Conservation (phyloP, 2,797 vertebrate species). For the Triplophysa yarkandensis region DNA sequence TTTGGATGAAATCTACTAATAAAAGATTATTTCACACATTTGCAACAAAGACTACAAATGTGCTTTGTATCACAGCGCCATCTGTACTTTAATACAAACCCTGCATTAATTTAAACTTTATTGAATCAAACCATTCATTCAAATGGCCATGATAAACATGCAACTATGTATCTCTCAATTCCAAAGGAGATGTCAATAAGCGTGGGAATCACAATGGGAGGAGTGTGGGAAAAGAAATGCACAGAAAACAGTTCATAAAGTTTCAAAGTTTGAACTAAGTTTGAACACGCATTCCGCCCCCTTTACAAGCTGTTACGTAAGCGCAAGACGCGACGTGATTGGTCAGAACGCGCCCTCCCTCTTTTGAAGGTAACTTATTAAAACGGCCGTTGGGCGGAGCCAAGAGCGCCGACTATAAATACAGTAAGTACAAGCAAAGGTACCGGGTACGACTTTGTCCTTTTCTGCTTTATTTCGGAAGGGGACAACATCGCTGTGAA, state of each 20-base stretch:
- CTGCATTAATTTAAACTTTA: not conserved
- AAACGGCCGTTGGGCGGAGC: constrained; percentile 70
- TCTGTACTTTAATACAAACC: constrained; percentile 32
- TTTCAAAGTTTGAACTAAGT: constrained; percentile 11
- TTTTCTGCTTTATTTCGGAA: constrained; percentile 64
- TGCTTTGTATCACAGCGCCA: constrained; percentile 48
- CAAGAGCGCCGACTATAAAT: constrained; percentile 66
- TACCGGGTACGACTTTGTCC: constrained; percentile 71
- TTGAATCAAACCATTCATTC: not conserved
- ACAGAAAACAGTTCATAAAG: constrained; percentile 1
- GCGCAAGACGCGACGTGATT: constrained; percentile 67
- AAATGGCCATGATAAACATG: not conserved
- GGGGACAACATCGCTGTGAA: constrained; percentile 60
- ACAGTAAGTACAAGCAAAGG: constrained; percentile 67
- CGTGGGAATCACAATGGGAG: not conserved
- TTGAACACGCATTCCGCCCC: constrained; percentile 5
- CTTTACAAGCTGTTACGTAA: constrained; percentile 66
- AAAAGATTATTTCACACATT: no score
- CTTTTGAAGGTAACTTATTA: constrained; percentile 71
- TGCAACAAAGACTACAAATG: not conserved
- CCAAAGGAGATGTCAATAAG: not conserved
- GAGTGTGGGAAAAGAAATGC: not conserved
- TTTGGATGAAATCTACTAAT: no score
- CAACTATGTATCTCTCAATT: not conserved
- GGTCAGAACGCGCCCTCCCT: constrained; percentile 66